These are phyloP conservation scores for Lasioglossum pauxillum DNA, from an alignment of 2,888 invertebrate genomes.

Conservation along the genomic window DNA sequence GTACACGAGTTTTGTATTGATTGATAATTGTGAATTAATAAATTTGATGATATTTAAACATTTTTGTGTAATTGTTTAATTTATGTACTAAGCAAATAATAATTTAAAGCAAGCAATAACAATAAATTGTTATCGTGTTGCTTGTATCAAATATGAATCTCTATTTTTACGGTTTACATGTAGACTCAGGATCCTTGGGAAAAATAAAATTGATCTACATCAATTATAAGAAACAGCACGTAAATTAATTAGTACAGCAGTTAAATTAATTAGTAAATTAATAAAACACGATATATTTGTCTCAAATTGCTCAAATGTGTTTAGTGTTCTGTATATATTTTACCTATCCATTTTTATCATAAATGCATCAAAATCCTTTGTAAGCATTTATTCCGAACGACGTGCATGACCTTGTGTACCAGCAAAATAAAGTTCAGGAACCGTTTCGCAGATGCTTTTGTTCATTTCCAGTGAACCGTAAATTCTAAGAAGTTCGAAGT, in stretches of 20 bases:
- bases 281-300: neutral
- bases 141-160: neutral
- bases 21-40: neutral
- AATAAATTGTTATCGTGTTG: neutral
- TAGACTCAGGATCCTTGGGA: neutral
- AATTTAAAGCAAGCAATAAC: no score
- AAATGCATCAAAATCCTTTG: neutral
- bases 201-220: neutral
- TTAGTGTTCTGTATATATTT: neutral
- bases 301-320: neutral
- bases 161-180: neutral
- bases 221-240: neutral
- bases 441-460: neutral
- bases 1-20: neutral
- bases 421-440: neutral
- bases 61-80: neutral
- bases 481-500: conserved; percentile 4
- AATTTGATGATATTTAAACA: conserved; percentile 15
- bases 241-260: neutral
- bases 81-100: no score
- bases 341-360: neutral
- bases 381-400: neutral
- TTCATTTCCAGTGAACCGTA: neutral
- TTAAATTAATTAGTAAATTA: neutral
- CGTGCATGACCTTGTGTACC: neutral